These are phyloP conservation scores for Nemopilema nomurai DNA, from an alignment of 30 jellyfish, hydroid and myxozoan genomes.

Conservation along the genomic window DNA sequence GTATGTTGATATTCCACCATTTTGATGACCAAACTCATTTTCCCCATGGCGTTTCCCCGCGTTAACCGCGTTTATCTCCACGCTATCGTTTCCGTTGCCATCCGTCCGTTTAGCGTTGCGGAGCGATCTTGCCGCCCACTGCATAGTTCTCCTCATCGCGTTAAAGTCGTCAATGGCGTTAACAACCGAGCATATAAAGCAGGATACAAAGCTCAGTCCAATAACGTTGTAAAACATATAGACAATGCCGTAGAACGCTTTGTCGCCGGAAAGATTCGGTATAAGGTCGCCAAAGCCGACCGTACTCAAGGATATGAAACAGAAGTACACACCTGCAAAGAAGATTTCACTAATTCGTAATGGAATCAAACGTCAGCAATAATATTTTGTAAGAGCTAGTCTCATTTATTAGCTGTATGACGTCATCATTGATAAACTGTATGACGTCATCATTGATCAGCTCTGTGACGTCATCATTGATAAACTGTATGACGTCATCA, in stretches of 20 bases:
- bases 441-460: too few species aligned
- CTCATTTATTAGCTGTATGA: too few species aligned
- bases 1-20: not conserved
- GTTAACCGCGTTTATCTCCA: not conserved
- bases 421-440: too few species aligned
- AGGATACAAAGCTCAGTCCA: constrained; percentile 60
- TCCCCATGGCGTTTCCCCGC: not conserved
- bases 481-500: too few species aligned
- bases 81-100: not conserved
- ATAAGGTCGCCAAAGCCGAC: constrained; percentile 73
- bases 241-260: constrained; percentile 36
- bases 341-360: too few species aligned
- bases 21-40: not conserved
- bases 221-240: constrained; percentile 69
- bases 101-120: not conserved
- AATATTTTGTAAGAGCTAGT: too few species aligned
- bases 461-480: too few species aligned
- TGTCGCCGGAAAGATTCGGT: constrained; percentile 63
- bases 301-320: constrained; percentile 70
- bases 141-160: constrained; percentile 25
- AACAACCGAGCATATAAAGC: constrained; percentile 61
- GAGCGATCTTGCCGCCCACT: constrained; percentile 48
- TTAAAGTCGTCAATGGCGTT: constrained; percentile 67
- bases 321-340: constrained; percentile 47
- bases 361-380: too few species aligned